These are phyloP conservation scores for Bovichtus diacanthus DNA, from an alignment of 2,797 vertebrate species.

Conservation along the genomic window DNA sequence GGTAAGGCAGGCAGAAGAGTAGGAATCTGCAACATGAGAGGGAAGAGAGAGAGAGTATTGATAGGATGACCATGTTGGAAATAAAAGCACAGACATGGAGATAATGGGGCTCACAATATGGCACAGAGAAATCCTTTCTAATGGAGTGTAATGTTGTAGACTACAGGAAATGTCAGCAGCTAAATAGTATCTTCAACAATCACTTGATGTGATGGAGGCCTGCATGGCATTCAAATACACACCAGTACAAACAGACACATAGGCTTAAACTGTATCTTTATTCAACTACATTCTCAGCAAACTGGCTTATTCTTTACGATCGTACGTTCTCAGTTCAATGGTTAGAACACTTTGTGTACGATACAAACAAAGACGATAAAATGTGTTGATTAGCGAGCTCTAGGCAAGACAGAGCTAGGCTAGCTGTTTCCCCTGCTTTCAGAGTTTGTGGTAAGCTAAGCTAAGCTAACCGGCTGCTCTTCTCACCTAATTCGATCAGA, in stretches of 20 bases:
- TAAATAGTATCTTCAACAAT: constrained; percentile 22
- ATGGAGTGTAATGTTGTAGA: background rate
- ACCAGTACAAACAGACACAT: background rate
- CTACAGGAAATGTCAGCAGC: constrained; percentile 39
- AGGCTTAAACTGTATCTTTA: too few relatives aligned
- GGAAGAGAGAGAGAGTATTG: constrained; percentile 4
- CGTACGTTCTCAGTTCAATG: too few relatives aligned
- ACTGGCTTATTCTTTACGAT: too few relatives aligned
- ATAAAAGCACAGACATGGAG: background rate
- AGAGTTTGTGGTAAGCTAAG: constrained; percentile 1
- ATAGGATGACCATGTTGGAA: background rate
- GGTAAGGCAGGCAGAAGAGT: constrained; percentile 25
- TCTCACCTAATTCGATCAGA: background rate
- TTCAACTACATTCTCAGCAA: too few relatives aligned
- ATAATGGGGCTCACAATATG: background rate
- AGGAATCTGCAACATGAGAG: constrained; percentile 24
- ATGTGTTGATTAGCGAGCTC: background rate
- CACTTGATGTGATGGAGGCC: constrained; percentile 6
- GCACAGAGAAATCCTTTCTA: background rate
- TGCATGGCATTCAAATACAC: constrained; percentile 26
- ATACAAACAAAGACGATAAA: background rate
- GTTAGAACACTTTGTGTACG: background rate
- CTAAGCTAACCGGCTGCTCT: background rate
- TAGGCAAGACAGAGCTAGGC: background rate
- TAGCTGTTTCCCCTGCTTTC: background rate